Percentiles rank a stretch among this genome's conserved stretches.
Evolutionary conservation across 2,888 invertebrate species (phyloP).

Genomic region (Drosophila infuscata): DNA sequence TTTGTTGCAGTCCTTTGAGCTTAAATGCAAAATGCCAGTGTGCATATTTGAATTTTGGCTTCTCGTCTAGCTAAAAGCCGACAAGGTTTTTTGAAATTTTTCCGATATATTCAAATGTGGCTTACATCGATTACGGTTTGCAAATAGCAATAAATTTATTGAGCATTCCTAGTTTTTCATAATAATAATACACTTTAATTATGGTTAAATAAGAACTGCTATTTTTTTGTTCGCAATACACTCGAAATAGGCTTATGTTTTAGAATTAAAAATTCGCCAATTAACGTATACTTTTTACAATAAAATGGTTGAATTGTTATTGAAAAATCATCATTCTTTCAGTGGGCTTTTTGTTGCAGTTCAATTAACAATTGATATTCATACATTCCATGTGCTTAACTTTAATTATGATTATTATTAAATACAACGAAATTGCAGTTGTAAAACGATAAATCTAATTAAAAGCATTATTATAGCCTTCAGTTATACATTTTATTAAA

Average conservation of each 20-base stretch:
- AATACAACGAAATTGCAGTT: background rate
- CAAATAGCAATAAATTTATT: background rate
- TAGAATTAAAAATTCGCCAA: background rate
- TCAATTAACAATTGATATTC: background rate
- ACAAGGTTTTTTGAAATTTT: background rate
- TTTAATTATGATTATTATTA: background rate
- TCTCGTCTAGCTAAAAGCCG: background rate
- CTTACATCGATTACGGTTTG: background rate
- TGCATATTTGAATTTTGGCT: slow-evolving; percentile 7
- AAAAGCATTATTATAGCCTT: background rate
- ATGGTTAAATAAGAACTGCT: background rate
- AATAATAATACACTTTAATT: background rate
- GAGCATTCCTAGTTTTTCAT: background rate
- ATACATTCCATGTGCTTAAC: background rate
- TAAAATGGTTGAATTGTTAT: background rate
- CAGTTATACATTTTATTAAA: background rate
- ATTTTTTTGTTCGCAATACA: background rate
- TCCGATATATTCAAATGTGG: background rate
- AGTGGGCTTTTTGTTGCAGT: background rate
- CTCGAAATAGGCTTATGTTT: background rate
- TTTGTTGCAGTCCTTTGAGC: slow-evolving; percentile 18
- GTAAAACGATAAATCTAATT: background rate
- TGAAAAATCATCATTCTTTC: background rate
- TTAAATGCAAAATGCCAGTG: slow-evolving; percentile 8
- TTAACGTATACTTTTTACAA: background rate